A percentile compares a stretch with the other conserved stretches of the same genome.
Conservation (phyloP, 2,888 invertebrate species). For the Xanthorhoe designata region DNA sequence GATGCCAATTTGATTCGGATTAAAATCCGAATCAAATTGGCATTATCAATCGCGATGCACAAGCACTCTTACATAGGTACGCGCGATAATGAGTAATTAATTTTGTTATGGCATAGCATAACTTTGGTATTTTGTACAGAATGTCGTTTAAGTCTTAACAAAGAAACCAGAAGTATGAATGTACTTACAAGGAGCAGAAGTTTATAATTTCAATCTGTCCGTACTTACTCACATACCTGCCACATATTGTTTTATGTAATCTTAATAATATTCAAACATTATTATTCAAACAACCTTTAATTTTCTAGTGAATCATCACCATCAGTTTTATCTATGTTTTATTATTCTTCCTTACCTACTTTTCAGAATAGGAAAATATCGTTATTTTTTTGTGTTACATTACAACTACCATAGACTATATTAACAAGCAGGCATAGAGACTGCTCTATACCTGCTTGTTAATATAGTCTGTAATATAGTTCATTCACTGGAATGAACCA, state of each 20-base stretch:
- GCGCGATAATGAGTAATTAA: constrained; percentile 51
- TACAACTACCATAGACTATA: neutral
- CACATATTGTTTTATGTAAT: neutral
- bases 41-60: neutral
- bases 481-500: neutral
- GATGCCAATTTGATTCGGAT: neutral
- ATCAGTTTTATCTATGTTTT: no score
- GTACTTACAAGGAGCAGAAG: constrained; percentile 39
- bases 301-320: no score
- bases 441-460: no score
- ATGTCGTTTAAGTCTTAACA: constrained; percentile 15
- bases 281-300: no score
- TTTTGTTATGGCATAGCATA: constrained; percentile 51
- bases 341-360: no score
- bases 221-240: neutral
- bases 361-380: no score
- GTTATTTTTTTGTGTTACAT: neutral
- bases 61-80: constrained; percentile 5
- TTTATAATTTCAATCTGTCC: constrained; percentile 1
- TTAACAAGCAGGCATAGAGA: neutral
- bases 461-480: no score
- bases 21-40: no score
- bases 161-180: constrained; percentile 46
- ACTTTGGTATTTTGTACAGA: neutral
- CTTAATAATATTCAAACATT: no score